A percentile compares a stretch with the other conserved stretches of the same genome.
Evolutionary conservation across 2,797 vertebrate species (phyloP).

Genomic region (Neosilurus hyrtlii): DNA sequence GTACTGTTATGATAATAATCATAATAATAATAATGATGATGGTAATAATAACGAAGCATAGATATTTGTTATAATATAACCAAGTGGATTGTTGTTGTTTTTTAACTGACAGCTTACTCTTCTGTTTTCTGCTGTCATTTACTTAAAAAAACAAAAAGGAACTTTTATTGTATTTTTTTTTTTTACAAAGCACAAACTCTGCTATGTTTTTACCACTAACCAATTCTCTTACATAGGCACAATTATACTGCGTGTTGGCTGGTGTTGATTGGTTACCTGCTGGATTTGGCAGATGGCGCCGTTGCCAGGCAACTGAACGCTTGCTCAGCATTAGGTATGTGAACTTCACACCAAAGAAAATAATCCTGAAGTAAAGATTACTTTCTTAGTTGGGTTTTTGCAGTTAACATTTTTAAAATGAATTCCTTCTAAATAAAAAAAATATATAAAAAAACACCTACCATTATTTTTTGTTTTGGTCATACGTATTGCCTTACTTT

Average conservation of each 20-base stretch:
- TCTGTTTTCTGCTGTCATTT: background rate
- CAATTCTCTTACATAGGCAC: constrained; percentile 69
- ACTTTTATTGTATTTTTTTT: no score
- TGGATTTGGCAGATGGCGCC: constrained; percentile 86
- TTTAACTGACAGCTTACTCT: background rate
- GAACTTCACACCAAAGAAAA: constrained; percentile 46
- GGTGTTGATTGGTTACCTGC: constrained; percentile 86
- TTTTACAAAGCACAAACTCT: background rate
- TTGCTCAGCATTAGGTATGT: constrained; percentile 86
- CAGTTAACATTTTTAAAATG: no score
- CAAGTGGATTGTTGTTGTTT: background rate
- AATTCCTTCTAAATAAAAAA: no score
- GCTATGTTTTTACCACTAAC: constrained; percentile 34
- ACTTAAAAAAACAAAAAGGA: no score
- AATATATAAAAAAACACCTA: background rate
- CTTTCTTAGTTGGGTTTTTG: background rate
- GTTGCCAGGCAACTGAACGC: constrained; percentile 82
- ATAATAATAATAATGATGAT: background rate
- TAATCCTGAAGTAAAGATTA: background rate
- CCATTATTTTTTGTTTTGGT: background rate
- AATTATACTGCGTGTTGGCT: constrained; percentile 86
- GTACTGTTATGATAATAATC: background rate
- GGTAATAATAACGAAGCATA: background rate
- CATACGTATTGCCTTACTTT: background rate
- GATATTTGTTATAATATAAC: background rate